Base-by-base conservation (phyloP, 2,113 vertebrate species). In the Elephantulus edwardii region DNA sequence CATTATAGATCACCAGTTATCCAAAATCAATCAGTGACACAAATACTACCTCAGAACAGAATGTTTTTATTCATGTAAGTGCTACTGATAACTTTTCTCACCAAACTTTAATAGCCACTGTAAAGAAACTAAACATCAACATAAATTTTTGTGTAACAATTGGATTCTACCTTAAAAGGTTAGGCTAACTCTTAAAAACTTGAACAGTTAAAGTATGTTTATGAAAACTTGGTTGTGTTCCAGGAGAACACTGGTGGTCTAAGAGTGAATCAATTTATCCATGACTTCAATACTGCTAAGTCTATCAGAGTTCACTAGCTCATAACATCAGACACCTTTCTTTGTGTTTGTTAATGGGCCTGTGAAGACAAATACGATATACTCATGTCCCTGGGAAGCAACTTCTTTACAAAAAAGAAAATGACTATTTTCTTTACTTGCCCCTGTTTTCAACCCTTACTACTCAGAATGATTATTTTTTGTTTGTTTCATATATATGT, bases 331-430 rank as follows among this genome's bases (percentile, higher is more conserved):
- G 52, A 90, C 11, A 58, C 30, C 35, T 74, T 58, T 50, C 38
- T 83, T 88, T 77, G 70, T 91, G 35, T 75, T 93, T 89, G 42
- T 30, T 33, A 94, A 33, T 60, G 62, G n/a, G 8, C 87, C 42
- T 85, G n/a, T 78, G n/a, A 95, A 91, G 70, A 91, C 88, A 79
- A 91, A 91, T 79, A 60, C 6, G 80, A 24, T 28, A 8, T 85
- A 28, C 48, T 64, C 60, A 6, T 87, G 40, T 80, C 82, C 33
- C 75, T 52, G 11, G 78, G 24, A 94, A 52, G 56, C 4, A 88
- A 14, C 85, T 56, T 52, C 81, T 92, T 89, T 86, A 81, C n/a
- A n/a, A 83, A 88, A 91, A 83, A 7, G 19, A 92, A 94, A 90
- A 82, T 86, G 88, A 84, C 14, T 71, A 74, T 22, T 91, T 86